These are phyloP conservation scores for Hemibagrus guttatus DNA, from an alignment of 2,797 vertebrate genomes.

Conservation along the genomic window DNA sequence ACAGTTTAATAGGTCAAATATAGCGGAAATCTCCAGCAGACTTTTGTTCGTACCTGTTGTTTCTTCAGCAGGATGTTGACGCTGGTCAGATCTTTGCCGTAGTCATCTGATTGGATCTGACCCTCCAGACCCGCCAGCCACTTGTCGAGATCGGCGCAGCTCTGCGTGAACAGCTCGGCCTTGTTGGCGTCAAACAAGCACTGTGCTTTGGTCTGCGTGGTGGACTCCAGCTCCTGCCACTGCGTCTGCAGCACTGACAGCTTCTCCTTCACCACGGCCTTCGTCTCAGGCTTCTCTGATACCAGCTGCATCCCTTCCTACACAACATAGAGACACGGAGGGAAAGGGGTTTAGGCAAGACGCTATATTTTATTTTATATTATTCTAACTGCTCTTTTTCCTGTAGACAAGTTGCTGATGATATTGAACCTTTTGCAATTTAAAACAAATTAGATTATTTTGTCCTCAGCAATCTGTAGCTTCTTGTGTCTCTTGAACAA, in stretches of 20 bases:
- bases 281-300: conserved; percentile 93
- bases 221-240: conserved; percentile 94
- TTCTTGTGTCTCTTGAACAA: background rate
- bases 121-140: conserved; percentile 89
- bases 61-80: conserved; percentile 98
- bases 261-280: conserved; percentile 89
- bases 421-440: background rate
- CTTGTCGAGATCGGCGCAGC: conserved; percentile 95
- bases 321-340: background rate
- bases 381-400: no score
- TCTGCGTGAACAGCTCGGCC: conserved; percentile 97
- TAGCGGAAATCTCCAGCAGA: background rate
- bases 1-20: background rate
- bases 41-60: conserved; percentile 83
- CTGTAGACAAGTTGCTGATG: background rate
- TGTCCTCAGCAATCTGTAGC: background rate
- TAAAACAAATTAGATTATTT: background rate
- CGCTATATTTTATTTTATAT: background rate
- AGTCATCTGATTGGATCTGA: conserved; percentile 95
- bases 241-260: conserved; percentile 82
- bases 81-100: conserved; percentile 96
- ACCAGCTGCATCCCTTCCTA: conserved; percentile 91
- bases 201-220: conserved; percentile 96
- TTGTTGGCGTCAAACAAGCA: conserved; percentile 97
- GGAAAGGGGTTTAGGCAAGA: background rate